Conservation (phyloP, 2,113 vertebrate genomes). For the Falcunculus frontatus region DNA sequence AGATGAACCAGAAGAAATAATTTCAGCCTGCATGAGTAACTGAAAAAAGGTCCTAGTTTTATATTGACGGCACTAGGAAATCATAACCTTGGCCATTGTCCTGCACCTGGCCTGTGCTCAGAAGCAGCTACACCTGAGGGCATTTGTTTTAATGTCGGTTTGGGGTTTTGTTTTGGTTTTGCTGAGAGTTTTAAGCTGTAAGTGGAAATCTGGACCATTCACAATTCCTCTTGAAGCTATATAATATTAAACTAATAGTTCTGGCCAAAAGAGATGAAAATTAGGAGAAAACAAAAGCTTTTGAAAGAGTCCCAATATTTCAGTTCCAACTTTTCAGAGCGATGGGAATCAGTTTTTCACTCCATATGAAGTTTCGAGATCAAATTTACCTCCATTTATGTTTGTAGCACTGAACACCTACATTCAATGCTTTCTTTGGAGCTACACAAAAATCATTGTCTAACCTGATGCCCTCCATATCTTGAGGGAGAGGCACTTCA, state of each 20-base stretch:
- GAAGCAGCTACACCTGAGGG: not conserved
- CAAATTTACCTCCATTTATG: not conserved
- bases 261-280: not conserved
- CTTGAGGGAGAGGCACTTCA: not conserved
- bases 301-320: not conserved
- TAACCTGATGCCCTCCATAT: not conserved
- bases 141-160: not conserved
- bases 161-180: not conserved
- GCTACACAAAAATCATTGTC: not conserved
- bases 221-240: not conserved
- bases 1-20: constrained; percentile 44
- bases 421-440: not conserved
- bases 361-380: not conserved
- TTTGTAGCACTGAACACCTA: not conserved
- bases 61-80: not conserved
- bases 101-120: not conserved
- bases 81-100: not conserved
- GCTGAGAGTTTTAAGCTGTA: not conserved
- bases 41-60: not conserved
- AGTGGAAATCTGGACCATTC: not conserved
- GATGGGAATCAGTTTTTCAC: not conserved
- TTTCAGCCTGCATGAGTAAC: not conserved
- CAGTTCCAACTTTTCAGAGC: not conserved
- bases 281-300: constrained; percentile 9
- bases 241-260: not conserved